These are phyloP conservation scores for Turritopsis dohrnii DNA, from an alignment of 30 jellyfish, hydroid and myxozoan species.

Conservation along the genomic window DNA sequence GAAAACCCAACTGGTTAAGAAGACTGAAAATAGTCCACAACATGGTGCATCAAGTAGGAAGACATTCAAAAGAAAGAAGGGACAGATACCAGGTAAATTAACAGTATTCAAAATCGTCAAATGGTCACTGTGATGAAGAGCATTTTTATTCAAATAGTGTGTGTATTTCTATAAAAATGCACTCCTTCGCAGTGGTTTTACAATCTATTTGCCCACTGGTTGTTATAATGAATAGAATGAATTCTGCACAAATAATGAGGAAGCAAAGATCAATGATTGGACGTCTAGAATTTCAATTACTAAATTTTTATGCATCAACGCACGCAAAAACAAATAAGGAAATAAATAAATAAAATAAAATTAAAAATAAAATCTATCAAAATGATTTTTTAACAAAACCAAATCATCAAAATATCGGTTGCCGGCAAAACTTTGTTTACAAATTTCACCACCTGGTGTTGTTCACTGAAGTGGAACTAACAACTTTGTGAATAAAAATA, in stretches of 20 bases:
- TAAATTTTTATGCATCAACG: background rate
- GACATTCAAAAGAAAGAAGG: background rate
- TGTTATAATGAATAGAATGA: background rate
- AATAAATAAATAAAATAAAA: background rate
- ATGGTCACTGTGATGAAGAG: too few relatives aligned
- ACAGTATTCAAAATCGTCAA: too few relatives aligned
- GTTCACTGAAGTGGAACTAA: slow-evolving; percentile 2
- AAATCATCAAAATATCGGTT: background rate
- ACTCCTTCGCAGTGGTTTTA: too few relatives aligned
- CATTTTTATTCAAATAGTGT: too few relatives aligned
- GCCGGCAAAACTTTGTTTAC: slow-evolving; percentile 14
- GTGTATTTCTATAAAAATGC: too few relatives aligned
- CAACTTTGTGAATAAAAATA: slow-evolving; percentile 8
- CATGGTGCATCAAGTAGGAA: background rate
- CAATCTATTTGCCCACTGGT: too few relatives aligned
- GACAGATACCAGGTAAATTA: background rate
- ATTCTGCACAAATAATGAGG: background rate
- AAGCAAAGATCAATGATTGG: background rate
- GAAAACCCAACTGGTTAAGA: background rate
- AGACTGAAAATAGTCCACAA: background rate
- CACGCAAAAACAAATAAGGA: background rate
- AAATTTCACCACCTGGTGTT: slow-evolving; percentile 3
- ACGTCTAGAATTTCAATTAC: background rate
- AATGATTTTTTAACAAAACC: background rate
- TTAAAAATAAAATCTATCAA: background rate